Percentiles rank a stretch among this genome's conserved stretches.
phyloP scores from a whole-genome alignment of 92 coral and sea anemone species.

The Porites divaricata region DNA sequence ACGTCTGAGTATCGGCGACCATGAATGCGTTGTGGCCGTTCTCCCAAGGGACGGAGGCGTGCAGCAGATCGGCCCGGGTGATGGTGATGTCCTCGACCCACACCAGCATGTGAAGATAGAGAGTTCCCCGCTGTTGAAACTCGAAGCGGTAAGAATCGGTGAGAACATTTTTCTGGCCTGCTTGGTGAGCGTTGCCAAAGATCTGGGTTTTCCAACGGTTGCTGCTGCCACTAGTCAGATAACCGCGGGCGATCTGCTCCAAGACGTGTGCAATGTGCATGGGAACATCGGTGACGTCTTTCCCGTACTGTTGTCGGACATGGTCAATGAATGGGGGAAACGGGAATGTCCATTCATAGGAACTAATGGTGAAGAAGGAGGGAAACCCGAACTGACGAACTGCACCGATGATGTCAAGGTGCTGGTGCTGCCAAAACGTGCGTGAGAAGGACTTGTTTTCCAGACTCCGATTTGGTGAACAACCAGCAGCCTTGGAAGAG shows the following conservation, averaged over 20 bases:
- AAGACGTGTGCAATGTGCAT: conserved; percentile 28
- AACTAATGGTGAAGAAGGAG: conserved; percentile 44
- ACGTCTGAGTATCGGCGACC: conserved; percentile 31
- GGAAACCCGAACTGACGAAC: too few relatives aligned
- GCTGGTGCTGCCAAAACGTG: too few relatives aligned
- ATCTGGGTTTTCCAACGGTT: conserved; percentile 32
- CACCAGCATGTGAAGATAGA: too few relatives aligned
- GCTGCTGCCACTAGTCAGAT: conserved; percentile 32
- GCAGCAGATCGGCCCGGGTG: neutral
- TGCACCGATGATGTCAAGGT: too few relatives aligned
- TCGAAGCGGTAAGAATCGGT: too few relatives aligned
- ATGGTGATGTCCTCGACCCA: too few relatives aligned
- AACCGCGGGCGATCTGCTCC: conserved; percentile 34
- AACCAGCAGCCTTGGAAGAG: too few relatives aligned
- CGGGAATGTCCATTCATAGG: conserved; percentile 52
- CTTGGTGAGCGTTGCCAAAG: conserved; percentile 24
- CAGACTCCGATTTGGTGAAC: too few relatives aligned
- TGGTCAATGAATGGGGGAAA: conserved; percentile 12
- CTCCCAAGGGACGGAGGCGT: conserved; percentile 49
- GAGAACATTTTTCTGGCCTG: too few relatives aligned
- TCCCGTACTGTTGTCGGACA: neutral
- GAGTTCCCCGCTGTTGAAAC: conserved; percentile 33
- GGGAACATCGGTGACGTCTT: conserved; percentile 41
- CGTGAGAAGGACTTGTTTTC: too few relatives aligned
- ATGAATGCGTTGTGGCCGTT: conserved; percentile 21